Conservation (phyloP, 2,888 invertebrate genomes). For the Seira musarum region DNA sequence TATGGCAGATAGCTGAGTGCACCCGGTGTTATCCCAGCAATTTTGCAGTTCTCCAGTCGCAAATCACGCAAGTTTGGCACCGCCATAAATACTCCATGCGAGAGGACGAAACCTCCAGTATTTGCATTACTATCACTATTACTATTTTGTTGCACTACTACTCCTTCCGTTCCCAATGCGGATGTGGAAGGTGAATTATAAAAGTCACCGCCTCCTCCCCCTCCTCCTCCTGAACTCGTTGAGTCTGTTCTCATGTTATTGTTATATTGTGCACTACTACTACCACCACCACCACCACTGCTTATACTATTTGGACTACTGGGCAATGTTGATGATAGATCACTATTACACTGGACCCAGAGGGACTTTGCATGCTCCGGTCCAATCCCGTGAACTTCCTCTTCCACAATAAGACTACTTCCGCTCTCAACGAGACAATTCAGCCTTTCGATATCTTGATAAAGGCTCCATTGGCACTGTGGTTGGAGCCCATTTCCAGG, state of each 20-base stretch:
- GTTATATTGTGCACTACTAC: conserved; percentile 32
- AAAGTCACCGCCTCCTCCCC: conserved; percentile 14
- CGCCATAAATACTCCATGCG: conserved; percentile 69
- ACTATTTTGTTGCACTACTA: conserved; percentile 45
- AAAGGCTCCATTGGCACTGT: conserved; percentile 68
- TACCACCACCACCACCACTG: conserved; percentile 32
- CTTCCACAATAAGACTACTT: conserved; percentile 68
- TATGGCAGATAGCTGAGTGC: conserved; percentile 87
- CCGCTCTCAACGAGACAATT: conserved; percentile 66
- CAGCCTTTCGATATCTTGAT: conserved; percentile 67
- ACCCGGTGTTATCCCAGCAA: conserved; percentile 85
- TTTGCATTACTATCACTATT: conserved; percentile 42
- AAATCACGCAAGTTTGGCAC: conserved; percentile 80
- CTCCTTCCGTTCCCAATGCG: conserved; percentile 37
- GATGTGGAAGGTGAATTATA: conserved; percentile 44
- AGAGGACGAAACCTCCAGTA: conserved; percentile 65
- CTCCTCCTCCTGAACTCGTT: not conserved
- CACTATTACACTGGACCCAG: conserved; percentile 66
- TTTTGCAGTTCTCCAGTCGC: conserved; percentile 87
- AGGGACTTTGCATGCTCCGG: conserved; percentile 69
- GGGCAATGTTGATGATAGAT: not conserved
- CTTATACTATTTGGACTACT: conserved; percentile 33
- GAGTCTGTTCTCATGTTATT: conserved; percentile 4
- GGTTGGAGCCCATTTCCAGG: conserved; percentile 66
- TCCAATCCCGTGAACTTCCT: conserved; percentile 68